Conservation (phyloP, 92 coral and sea anemone genomes). For the Actinernus sp. region DNA sequence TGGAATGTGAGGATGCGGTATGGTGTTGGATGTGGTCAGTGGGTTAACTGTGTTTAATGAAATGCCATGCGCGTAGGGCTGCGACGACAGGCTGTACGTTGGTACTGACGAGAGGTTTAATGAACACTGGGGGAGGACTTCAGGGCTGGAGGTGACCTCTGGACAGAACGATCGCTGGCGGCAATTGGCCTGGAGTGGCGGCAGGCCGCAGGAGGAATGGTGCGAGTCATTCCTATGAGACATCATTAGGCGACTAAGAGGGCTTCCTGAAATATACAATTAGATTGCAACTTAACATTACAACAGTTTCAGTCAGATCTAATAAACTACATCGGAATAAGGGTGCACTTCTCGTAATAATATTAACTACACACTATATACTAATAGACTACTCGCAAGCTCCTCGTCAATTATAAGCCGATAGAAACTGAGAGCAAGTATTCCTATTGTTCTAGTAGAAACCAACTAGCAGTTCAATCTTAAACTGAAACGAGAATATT, state of each 20-base stretch:
- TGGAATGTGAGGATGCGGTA: constrained; percentile 68
- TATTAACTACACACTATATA: too few species aligned
- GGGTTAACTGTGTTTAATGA: constrained; percentile 53
- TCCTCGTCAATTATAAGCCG: too few species aligned
- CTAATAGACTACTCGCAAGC: too few species aligned
- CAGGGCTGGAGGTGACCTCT: constrained; percentile 52
- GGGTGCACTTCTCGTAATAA: too few species aligned
- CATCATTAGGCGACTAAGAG: constrained; percentile 66
- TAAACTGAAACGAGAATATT: too few species aligned
- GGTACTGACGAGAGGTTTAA: constrained; percentile 49
- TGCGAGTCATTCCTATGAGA: constrained; percentile 58
- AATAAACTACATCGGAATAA: too few species aligned
- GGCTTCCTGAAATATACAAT: constrained; percentile 35
- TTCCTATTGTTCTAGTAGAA: too few species aligned
- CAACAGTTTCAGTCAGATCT: too few species aligned
- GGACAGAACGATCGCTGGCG: constrained; percentile 77
- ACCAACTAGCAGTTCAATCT: too few species aligned
- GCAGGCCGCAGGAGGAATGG: constrained; percentile 59
- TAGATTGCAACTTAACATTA: too few species aligned
- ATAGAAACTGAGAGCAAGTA: too few species aligned
- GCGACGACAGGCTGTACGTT: constrained; percentile 43
- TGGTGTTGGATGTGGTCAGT: constrained; percentile 57
- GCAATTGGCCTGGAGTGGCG: constrained; percentile 73
- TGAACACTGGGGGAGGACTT: constrained; percentile 16
- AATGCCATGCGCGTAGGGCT: constrained; percentile 64